phyloP scores from a whole-genome alignment of 2,888 invertebrate genomes.

The Athalia circularis region DNA sequence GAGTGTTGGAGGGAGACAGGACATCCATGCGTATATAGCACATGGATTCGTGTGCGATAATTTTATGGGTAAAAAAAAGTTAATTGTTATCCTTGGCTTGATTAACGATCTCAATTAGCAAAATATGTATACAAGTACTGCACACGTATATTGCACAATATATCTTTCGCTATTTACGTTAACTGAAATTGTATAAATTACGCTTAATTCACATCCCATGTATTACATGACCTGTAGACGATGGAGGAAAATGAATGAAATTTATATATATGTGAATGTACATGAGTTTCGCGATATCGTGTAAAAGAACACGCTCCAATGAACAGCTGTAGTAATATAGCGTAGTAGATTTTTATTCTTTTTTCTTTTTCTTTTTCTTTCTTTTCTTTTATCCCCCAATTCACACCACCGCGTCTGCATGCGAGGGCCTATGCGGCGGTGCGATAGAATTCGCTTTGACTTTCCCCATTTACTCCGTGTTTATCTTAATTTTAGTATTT shows the following conservation, averaged over 20 bases:
- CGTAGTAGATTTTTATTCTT: constrained; percentile 40
- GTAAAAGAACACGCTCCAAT: constrained; percentile 42
- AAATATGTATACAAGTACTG: constrained; percentile 6
- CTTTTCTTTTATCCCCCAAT: not conserved
- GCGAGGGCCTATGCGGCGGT: too few species aligned
- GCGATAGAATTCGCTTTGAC: not conserved
- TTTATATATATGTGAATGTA: constrained; percentile 42
- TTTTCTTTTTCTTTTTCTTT: not conserved
- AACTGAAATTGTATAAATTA: constrained; percentile 37
- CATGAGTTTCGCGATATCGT: constrained; percentile 15
- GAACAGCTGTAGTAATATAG: constrained; percentile 41
- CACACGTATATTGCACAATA: not conserved
- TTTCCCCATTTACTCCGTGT: not conserved
- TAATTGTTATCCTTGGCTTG: constrained; percentile 22
- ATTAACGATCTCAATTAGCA: constrained; percentile 27
- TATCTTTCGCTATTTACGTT: not conserved
- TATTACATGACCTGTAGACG: not conserved
- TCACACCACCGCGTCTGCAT: not conserved
- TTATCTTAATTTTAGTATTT: too few species aligned
- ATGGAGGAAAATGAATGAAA: constrained; percentile 42
- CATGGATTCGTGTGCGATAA: not conserved
- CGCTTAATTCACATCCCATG: constrained; percentile 14
- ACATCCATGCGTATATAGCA: not conserved
- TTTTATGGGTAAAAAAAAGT: not conserved
- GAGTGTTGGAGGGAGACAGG: not conserved